phyloP scores from a whole-genome alignment of 2,888 invertebrate genomes.

The Frankliniella intonsa region DNA sequence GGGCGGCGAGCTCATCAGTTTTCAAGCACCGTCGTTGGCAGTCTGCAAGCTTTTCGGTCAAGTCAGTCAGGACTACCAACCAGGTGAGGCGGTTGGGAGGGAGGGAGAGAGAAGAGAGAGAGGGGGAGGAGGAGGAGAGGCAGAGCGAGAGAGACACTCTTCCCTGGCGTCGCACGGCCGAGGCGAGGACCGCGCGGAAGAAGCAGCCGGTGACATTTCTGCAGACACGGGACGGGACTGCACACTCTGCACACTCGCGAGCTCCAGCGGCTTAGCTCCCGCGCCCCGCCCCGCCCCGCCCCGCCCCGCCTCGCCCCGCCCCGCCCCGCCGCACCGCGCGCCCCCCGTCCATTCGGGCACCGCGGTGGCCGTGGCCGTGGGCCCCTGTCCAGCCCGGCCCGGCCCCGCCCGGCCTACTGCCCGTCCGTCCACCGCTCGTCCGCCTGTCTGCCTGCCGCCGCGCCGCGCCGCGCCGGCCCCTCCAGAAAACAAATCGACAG shows the following conservation, averaged over 20 bases:
- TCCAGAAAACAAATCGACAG: not conserved
- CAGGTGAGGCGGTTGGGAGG: not conserved
- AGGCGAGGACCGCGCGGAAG: too few relatives aligned
- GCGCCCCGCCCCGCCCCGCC: too few relatives aligned
- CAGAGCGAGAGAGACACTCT: not conserved
- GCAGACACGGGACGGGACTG: not conserved
- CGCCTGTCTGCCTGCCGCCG: not conserved
- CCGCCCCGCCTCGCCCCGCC: too few relatives aligned
- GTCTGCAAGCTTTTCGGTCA: not conserved
- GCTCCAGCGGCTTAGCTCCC: too few relatives aligned
- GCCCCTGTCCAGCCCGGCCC: not conserved
- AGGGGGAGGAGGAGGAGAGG: not conserved
- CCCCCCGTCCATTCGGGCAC: too few relatives aligned
- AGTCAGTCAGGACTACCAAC: not conserved
- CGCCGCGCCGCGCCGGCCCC: not conserved
- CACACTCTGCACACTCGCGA: not conserved
- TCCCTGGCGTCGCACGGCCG: too few relatives aligned
- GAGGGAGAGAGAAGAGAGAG: not conserved
- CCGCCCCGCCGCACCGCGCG: too few relatives aligned
- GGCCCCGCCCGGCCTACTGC: not conserved
- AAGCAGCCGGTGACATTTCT: too few relatives aligned
- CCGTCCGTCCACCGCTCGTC: not conserved
- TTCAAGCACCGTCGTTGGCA: not conserved
- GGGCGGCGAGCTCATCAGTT: slow-evolving; percentile 11
- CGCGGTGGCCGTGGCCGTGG: not conserved